Percentiles rank a stretch among this genome's conserved stretches.
Conservation (phyloP, 2,113 vertebrate species). For the Rhinolophus ferrumequinum region DNA sequence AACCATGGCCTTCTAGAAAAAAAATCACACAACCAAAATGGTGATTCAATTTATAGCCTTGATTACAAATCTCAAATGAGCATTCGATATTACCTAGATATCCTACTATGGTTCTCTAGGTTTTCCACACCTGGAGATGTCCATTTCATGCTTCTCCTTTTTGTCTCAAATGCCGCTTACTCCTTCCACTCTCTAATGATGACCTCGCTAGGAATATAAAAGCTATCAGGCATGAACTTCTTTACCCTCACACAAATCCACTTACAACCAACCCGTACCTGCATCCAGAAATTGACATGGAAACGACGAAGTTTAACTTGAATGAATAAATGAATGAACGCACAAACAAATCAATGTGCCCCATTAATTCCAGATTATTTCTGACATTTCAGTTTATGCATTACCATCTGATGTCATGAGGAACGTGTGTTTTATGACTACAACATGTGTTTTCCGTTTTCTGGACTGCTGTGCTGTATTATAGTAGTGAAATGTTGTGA, state of each 20-base stretch:
- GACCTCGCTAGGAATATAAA: background rate
- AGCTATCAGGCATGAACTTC: background rate
- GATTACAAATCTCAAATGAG: background rate
- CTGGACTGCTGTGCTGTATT: background rate
- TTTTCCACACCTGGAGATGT: background rate
- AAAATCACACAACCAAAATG: background rate
- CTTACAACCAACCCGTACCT: background rate
- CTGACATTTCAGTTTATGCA: background rate
- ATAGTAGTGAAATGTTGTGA: background rate
- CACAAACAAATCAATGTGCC: background rate
- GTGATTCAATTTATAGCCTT: background rate
- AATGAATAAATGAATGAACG: background rate
- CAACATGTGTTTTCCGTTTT: background rate
- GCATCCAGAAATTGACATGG: background rate
- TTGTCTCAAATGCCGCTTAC: background rate
- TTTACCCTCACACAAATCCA: background rate
- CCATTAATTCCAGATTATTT: background rate
- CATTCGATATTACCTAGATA: background rate
- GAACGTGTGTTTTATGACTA: slow-evolving; percentile 18
- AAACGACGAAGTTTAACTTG: background rate
- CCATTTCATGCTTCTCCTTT: background rate
- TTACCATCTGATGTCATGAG: background rate
- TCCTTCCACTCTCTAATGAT: background rate
- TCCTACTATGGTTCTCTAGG: background rate
- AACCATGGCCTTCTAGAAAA: background rate